Conservation (phyloP, 2,888 invertebrate genomes). For the Volucella bombylans region DNA sequence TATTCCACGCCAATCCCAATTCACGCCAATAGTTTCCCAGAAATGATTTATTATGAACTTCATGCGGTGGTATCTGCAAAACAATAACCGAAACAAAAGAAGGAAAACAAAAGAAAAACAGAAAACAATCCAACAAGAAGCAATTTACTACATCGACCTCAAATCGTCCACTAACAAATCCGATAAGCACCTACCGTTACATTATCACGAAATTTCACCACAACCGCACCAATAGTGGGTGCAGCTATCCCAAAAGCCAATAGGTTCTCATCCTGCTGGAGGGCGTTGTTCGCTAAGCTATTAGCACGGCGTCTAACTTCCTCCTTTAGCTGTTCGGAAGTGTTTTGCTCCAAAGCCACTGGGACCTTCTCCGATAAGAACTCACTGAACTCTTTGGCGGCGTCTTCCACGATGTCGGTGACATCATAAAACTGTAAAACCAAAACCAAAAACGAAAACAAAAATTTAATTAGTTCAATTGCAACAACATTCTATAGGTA, state of each 20-base stretch:
- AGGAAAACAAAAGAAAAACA: constrained; percentile 1
- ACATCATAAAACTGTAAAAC: constrained; percentile 80
- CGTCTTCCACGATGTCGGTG: constrained; percentile 81
- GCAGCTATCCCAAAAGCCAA: constrained; percentile 82
- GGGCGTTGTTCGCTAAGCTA: constrained; percentile 81
- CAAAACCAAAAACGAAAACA: constrained; percentile 13
- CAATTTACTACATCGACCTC: constrained; percentile 25
- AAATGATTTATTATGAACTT: constrained; percentile 81
- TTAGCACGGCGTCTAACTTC: constrained; percentile 81
- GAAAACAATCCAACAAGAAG: constrained; percentile 3
- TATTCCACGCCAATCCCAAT: constrained; percentile 82
- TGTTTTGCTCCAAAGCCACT: constrained; percentile 74
- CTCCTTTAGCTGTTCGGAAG: constrained; percentile 78
- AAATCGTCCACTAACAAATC: neutral
- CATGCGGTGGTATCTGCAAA: constrained; percentile 80
- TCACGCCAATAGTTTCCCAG: constrained; percentile 82
- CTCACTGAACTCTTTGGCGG: constrained; percentile 81
- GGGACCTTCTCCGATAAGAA: constrained; percentile 80
- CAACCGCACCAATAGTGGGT: constrained; percentile 82
- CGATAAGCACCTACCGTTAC: constrained; percentile 79
- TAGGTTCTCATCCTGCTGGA: constrained; percentile 82
- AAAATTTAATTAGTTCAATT: constrained; percentile 50
- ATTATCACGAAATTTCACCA: constrained; percentile 82
- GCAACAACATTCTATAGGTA: neutral
- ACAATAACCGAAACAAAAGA: constrained; percentile 26